Conservation (phyloP, 2,888 invertebrate genomes). For the Brenthis hecate region DNA sequence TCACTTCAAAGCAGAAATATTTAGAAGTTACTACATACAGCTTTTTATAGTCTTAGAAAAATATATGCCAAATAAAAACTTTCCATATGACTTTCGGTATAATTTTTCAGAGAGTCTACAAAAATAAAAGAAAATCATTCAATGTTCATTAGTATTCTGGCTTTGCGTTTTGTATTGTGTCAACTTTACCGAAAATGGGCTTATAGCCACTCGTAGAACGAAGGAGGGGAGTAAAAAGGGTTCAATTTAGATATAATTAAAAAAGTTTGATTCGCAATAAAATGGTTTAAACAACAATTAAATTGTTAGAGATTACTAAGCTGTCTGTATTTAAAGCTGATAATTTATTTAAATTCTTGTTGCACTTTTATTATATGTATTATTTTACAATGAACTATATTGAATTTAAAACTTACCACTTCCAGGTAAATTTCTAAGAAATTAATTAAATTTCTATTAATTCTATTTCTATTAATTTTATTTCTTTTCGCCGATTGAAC, state of each 20-base stretch:
- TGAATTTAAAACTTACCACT: too few relatives aligned
- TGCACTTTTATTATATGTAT: too few relatives aligned
- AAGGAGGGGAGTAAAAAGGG: conserved; percentile 24
- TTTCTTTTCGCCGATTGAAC: too few relatives aligned
- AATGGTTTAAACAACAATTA: conserved; percentile 14
- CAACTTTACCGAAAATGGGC: conserved; percentile 26
- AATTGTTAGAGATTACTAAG: neutral
- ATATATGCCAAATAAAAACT: conserved; percentile 6
- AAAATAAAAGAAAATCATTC: conserved; percentile 19
- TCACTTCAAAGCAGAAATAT: too few relatives aligned
- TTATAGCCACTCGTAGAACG: conserved; percentile 23
- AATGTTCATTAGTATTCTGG: conserved; percentile 27
- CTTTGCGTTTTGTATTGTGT: conserved; percentile 28
- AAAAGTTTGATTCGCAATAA: conserved; percentile 31
- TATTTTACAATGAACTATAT: too few relatives aligned
- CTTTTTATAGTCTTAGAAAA: neutral
- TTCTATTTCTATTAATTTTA: too few relatives aligned
- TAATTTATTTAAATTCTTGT: too few relatives aligned
- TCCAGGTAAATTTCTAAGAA: too few relatives aligned
- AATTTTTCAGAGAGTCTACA: conserved; percentile 1
- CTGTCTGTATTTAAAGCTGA: too few relatives aligned
- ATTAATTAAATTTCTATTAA: too few relatives aligned
- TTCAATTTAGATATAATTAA: conserved; percentile 30
- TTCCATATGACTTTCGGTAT: conserved; percentile 13
- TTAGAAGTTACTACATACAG: too few relatives aligned